Base-by-base conservation (phyloP, 1,140 invertebrate species). In the Pseudachorutes palmiensis region DNA sequence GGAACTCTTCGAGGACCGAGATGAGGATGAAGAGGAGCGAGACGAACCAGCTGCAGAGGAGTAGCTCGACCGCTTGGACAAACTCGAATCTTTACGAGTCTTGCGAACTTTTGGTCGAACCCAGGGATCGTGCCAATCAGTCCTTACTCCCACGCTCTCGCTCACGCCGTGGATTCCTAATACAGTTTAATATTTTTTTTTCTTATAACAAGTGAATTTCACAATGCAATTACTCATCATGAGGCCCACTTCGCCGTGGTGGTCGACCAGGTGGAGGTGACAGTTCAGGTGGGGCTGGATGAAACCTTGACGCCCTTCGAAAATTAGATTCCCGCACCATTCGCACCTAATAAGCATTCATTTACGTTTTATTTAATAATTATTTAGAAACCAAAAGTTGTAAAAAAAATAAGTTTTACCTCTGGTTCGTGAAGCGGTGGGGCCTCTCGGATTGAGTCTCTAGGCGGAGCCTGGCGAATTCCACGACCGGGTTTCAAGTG, bases 41-140 rank as follows among this genome's bases (percentile, higher is more conserved):
- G 69, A 66, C 0, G 66, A 65, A 16, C 65, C 67, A 49, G 55
- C 64, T 87, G n/a, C n/a, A n/a, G 60, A 87, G 88, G 88, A 90
- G 64, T 89, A 88, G 24, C 84, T 85, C 51, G 83, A 81, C 67
- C 82, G 79, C 49, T 82, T 78, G 3, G 81, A 77, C 68, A 80
- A 79, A 0, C 62, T 48, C 19, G 70, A 71, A 64, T 71, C 70
- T 32, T 57, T 76, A 0, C 81, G 62, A 22, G 33, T 79, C 22
- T 81, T 76, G 0, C 79, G 75, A 45, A 80, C 81, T 1, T 85
- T 85, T 5, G 86, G 87, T 9, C 87, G 79, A 89, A 91, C 91
- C 92, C 92, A 95, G 1, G 92, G 92, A 81, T 95, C 92, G 28
- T 87, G 87, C 92, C 92, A 95, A 75, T 93, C 91, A 76, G 94